phyloP scores from a whole-genome alignment of 2,888 invertebrate species.

The Metalampra italica region DNA sequence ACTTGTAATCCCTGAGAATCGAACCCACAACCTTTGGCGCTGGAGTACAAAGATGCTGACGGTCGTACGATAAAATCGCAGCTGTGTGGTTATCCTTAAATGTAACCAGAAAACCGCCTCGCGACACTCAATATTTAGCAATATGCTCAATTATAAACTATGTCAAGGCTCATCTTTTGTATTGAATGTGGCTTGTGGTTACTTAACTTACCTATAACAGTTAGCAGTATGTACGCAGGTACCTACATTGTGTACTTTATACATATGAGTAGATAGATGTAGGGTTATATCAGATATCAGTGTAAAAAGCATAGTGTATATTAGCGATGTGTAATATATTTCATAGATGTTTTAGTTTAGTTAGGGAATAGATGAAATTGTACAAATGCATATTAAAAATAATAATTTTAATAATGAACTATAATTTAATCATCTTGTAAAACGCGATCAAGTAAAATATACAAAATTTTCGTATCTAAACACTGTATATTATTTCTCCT shows the following conservation, averaged over 20 bases:
- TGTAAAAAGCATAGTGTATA: constrained; percentile 75
- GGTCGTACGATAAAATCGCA: no score
- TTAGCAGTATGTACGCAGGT: constrained; percentile 28
- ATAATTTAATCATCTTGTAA: constrained; percentile 76
- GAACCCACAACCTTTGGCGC: no score
- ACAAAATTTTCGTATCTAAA: constrained; percentile 68
- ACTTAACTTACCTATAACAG: constrained; percentile 31
- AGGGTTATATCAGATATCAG: constrained; percentile 48
- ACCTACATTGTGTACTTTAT: constrained; percentile 49
- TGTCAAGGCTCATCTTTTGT: constrained; percentile 35
- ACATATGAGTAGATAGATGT: constrained; percentile 50
- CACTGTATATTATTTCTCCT: constrained; percentile 26
- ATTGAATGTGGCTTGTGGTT: constrained; percentile 32
- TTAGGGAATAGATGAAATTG: constrained; percentile 74
- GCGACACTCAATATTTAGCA: constrained; percentile 24
- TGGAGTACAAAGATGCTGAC: no score
- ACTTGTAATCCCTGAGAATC: no score
- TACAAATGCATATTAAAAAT: constrained; percentile 73
- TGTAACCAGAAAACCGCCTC: constrained; percentile 9
- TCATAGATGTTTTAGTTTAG: constrained; percentile 67
- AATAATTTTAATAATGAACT: constrained; percentile 69
- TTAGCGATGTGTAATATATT: constrained; percentile 73
- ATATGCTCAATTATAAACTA: constrained; percentile 49
- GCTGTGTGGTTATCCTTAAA: no score
- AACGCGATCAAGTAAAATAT: constrained; percentile 77